A percentile compares a stretch with the other conserved stretches of the same genome.
phyloP scores from a whole-genome alignment of 2,113 vertebrate species.

The Lophura nycthemera region DNA sequence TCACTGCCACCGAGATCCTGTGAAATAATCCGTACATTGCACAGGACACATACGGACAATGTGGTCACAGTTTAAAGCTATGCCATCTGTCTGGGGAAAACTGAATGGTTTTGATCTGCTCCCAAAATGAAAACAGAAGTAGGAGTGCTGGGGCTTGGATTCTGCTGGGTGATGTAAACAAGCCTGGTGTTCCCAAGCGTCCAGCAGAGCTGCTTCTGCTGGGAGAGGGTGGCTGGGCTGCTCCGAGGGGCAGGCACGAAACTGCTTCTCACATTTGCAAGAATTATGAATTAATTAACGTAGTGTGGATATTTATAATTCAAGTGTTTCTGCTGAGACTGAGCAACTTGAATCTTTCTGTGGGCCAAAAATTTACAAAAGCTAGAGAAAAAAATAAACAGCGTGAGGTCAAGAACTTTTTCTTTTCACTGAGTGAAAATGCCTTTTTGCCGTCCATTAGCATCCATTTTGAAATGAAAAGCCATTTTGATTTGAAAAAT shows the following conservation, averaged over 20 bases:
- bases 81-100: conserved; percentile 26
- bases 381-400: accelerated
- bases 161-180: background rate
- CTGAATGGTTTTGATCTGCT: background rate
- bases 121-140: background rate
- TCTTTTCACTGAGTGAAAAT: background rate
- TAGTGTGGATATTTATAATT: background rate
- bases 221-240: background rate
- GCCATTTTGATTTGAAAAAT: background rate
- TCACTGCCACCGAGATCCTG: background rate
- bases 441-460: background rate
- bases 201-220: background rate
- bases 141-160: background rate
- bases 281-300: background rate
- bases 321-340: background rate
- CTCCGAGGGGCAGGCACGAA: accelerated
- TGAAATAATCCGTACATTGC: accelerated
- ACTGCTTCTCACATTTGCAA: background rate
- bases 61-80: background rate
- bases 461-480: background rate
- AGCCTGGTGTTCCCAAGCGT: background rate
- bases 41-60: accelerated
- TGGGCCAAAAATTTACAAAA: background rate
- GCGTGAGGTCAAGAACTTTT: background rate
- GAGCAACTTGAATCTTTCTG: background rate